Conservation (phyloP, 2,888 invertebrate species). For the Microctonus brassicae region DNA sequence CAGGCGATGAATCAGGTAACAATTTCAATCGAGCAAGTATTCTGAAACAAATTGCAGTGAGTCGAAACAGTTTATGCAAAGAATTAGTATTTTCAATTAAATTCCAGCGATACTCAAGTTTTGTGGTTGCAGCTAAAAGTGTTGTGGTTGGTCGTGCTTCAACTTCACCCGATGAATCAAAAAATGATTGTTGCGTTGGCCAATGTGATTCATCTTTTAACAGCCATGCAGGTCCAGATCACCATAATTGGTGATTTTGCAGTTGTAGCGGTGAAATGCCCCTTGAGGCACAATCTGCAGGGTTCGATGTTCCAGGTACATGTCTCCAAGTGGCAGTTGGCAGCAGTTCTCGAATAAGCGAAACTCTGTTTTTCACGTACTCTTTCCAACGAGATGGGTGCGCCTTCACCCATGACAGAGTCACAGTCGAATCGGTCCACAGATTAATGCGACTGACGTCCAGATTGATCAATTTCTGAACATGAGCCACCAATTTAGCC, state of each 20-base stretch:
- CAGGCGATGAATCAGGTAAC: not conserved
- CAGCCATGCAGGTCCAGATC: not conserved
- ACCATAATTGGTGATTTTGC: not conserved
- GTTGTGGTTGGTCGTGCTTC: not conserved
- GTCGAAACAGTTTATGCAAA: not conserved
- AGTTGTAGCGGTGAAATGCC: slow-evolving; percentile 24
- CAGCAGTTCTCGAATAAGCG: slow-evolving; percentile 45
- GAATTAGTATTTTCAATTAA: not conserved
- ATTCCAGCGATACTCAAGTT: not conserved
- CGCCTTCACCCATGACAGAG: slow-evolving; percentile 46
- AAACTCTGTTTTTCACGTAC: slow-evolving; percentile 50
- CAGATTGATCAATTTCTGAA: not conserved
- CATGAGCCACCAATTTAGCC: slow-evolving; percentile 17
- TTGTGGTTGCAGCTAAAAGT: not conserved
- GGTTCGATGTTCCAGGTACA: slow-evolving; percentile 28
- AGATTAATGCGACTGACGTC: slow-evolving; percentile 25
- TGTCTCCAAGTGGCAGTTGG: slow-evolving; percentile 32
- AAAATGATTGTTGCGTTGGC: not conserved
- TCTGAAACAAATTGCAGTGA: not conserved
- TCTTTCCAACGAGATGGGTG: slow-evolving; percentile 49
- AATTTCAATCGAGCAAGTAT: not conserved
- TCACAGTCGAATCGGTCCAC: too few relatives aligned
- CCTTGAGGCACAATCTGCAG: slow-evolving; percentile 28
- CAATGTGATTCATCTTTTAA: not conserved
- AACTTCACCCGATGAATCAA: too few relatives aligned